Percentiles rank a stretch among this genome's conserved stretches.
Conservation (phyloP, 92 coral and sea anemone genomes). For the Phenganax stokvisi region DNA sequence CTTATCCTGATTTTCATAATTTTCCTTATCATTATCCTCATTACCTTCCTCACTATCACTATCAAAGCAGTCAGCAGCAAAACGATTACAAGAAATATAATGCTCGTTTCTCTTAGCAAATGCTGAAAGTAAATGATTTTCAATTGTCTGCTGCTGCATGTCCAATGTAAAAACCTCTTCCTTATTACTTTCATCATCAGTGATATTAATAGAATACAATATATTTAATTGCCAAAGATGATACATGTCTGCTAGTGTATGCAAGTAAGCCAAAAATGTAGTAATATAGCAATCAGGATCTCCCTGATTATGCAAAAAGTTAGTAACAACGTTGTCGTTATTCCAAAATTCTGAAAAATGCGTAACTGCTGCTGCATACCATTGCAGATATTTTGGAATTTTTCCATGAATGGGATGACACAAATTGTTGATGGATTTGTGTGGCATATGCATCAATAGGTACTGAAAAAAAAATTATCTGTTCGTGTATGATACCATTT, state of each 20-base stretch:
- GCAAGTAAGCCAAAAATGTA: not conserved
- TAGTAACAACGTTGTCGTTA: too few species aligned
- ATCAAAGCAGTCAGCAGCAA: too few species aligned
- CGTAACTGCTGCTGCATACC: too few species aligned
- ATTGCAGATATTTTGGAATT: not conserved
- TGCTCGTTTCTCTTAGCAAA: too few species aligned
- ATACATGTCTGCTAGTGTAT: not conserved
- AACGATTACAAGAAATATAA: too few species aligned
- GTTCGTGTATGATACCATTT: not conserved
- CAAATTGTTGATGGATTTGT: not conserved
- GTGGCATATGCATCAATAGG: not conserved
- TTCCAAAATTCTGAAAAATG: too few species aligned
- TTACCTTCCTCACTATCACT: not conserved
- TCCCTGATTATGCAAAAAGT: not conserved
- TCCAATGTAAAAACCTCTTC: not conserved
- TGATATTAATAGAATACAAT: not conserved
- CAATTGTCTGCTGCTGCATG: too few species aligned
- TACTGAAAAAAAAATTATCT: not conserved
- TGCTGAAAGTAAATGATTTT: too few species aligned
- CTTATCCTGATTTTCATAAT: not conserved
- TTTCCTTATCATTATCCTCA: not conserved
- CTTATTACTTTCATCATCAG: not conserved
- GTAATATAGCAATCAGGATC: not conserved
- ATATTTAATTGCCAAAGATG: not conserved
- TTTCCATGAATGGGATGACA: not conserved